Percentiles rank a stretch among this genome's conserved stretches.
phyloP scores from a whole-genome alignment of 2,113 vertebrate species.

The Cololabis saira region DNA sequence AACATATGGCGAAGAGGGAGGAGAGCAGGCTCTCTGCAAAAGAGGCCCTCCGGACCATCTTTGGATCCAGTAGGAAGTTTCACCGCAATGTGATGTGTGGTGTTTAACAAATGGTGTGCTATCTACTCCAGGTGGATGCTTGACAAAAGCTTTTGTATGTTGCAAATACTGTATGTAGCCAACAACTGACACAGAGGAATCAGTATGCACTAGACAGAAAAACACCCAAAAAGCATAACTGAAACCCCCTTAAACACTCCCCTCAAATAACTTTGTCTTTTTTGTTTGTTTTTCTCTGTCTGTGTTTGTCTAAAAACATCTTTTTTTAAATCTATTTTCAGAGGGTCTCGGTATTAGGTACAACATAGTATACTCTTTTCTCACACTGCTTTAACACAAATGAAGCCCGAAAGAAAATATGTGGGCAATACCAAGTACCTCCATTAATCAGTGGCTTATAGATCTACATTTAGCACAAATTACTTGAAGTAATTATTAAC shows the following conservation, averaged over 20 bases:
- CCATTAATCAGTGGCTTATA: too few species aligned
- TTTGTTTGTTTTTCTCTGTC: neutral
- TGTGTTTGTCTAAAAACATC: neutral
- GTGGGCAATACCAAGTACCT: too few species aligned
- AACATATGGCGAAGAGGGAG: conserved; percentile 43
- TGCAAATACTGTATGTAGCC: neutral
- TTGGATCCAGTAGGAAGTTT: conserved; percentile 20
- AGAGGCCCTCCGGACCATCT: conserved; percentile 30
- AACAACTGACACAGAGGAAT: neutral
- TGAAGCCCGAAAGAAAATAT: too few species aligned
- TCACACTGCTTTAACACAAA: too few species aligned
- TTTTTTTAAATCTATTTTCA: neutral
- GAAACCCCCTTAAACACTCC: too few species aligned
- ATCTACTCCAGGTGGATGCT: neutral
- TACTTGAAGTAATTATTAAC: too few species aligned
- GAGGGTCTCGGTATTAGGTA: too few species aligned
- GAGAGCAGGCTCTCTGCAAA: conserved; percentile 43
- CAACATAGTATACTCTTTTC: too few species aligned
- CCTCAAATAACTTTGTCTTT: neutral
- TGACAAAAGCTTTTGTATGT: neutral
- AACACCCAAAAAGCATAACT: neutral
- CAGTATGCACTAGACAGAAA: neutral
- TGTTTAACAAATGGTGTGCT: conserved; percentile 7
- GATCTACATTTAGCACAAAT: too few species aligned
- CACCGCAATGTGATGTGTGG: conserved; percentile 15